Percentiles rank a stretch among this genome's conserved stretches.
phyloP scores from a whole-genome alignment of 1,140 invertebrate species.

The Aphelenchoides besseyi region DNA sequence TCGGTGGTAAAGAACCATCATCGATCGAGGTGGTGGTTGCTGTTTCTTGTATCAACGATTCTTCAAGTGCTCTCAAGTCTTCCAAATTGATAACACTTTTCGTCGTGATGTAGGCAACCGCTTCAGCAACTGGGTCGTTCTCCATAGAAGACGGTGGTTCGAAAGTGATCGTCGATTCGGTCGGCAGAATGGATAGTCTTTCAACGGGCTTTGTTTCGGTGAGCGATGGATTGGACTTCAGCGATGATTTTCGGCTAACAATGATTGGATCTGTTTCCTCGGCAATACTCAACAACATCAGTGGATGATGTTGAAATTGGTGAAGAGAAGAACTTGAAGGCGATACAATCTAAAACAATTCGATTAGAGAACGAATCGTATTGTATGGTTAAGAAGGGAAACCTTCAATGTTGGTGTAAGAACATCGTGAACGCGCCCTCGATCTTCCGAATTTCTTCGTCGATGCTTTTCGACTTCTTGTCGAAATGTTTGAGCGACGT shows the following conservation, averaged over 20 bases:
- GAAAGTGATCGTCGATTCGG: background rate
- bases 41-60: background rate
- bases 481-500: background rate
- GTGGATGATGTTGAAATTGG: constrained; percentile 37
- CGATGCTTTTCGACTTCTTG: background rate
- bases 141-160: background rate
- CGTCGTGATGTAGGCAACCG: constrained; percentile 1
- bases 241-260: constrained; percentile 23
- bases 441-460: background rate
- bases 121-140: background rate
- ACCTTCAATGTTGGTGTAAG: constrained; percentile 45
- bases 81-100: background rate
- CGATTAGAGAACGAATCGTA: background rate
- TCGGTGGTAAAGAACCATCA: background rate
- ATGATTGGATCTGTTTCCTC: constrained; percentile 35
- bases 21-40: background rate
- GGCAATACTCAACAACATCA: constrained; percentile 39
- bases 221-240: constrained; percentile 26
- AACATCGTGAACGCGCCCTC: constrained; percentile 26
- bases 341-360: constrained; percentile 41
- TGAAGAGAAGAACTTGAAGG: constrained; percentile 44
- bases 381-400: background rate
- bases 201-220: background rate
- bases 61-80: background rate
- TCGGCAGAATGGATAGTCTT: background rate